Evolutionary conservation across 2,113 vertebrate species (phyloP), one percentile per base, ranked within the genome.

Genomic region (Gavialis gangeticus): DNA sequence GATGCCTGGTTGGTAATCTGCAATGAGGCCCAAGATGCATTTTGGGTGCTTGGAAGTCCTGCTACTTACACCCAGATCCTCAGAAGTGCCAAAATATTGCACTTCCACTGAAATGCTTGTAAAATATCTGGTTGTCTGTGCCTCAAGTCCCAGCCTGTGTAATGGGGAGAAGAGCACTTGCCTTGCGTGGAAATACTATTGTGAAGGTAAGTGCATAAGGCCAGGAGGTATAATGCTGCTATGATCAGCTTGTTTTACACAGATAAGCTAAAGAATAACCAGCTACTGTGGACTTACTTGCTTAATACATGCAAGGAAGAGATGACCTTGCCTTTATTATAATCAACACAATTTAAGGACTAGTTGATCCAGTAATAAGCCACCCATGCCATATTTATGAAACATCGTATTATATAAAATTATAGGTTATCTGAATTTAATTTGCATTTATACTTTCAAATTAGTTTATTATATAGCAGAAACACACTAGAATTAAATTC

Each of bases 401-500:
- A 95, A 95, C 84, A 83, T 85, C 73, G 25, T 84, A 69, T 91
- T 87, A 63, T 87, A 79, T 78, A 7, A 93, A 95, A 96, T 94
- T 95, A 97, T 56, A 90, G 84, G 89, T 92, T 97, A 95, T 95
- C 96, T 95, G 93, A 95, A 97, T 96, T 91, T 96, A 96, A 97
- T 97, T 97, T 96, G 78, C 88, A 93, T 95, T 95, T 95, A 88
- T 95, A 87, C 89, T 96, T 96, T 91, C 93, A 96, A 94, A 96
- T 96, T 94, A 75, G 90, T 86, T 97, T 97, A 97, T 96, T 97
- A 95, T 96, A 95, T 89, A 77, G 89, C 63, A 89, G 90, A 95
- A 96, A 97, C 92, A 60, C 86, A 91, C 92, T 76, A 88, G 95
- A 97, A 97, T 97, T 97, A 97, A 97, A 97, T 96, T 95, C 95